Conservation (phyloP, 2,888 invertebrate genomes). For the Epistrophella euchroma region DNA sequence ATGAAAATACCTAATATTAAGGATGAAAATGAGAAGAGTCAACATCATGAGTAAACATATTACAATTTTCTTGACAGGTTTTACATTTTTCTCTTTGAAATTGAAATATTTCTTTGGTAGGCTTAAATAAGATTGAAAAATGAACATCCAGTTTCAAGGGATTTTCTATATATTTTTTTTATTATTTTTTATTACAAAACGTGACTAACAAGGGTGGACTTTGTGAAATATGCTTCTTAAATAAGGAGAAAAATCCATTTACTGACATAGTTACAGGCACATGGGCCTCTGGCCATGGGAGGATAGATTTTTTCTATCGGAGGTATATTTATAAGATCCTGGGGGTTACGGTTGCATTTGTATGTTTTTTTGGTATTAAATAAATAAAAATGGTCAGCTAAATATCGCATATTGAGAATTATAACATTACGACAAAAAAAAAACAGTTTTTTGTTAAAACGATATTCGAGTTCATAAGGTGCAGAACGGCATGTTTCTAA, state of each 20-base stretch:
- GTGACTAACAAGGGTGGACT: not conserved
- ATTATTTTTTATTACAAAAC: not conserved
- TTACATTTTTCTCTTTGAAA: conserved; percentile 46
- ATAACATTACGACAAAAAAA: too few species aligned
- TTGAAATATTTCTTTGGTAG: conserved; percentile 33
- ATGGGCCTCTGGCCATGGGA: not conserved
- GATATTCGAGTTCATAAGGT: too few species aligned
- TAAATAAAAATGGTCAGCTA: too few species aligned
- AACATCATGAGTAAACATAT: conserved; percentile 44
- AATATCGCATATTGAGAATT: too few species aligned
- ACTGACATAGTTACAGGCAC: conserved; percentile 2
- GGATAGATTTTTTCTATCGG: conserved; percentile 1
- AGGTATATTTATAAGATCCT: not conserved
- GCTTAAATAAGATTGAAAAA: conserved; percentile 28
- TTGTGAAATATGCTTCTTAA: not conserved
- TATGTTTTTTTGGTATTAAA: not conserved
- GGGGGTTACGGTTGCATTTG: not conserved
- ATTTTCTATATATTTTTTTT: conserved; percentile 9
- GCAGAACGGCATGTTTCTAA: too few species aligned
- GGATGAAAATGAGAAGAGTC: not conserved
- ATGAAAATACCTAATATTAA: not conserved
- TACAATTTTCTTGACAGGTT: conserved; percentile 51
- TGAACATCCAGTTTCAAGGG: conserved; percentile 13
- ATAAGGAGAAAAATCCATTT: conserved; percentile 3
- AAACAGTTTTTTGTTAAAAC: too few species aligned